Percentiles rank a stretch among this genome's conserved stretches.
Conservation (phyloP, 2,797 vertebrate species). For the Xiphorhynchus erythropygius region DNA sequence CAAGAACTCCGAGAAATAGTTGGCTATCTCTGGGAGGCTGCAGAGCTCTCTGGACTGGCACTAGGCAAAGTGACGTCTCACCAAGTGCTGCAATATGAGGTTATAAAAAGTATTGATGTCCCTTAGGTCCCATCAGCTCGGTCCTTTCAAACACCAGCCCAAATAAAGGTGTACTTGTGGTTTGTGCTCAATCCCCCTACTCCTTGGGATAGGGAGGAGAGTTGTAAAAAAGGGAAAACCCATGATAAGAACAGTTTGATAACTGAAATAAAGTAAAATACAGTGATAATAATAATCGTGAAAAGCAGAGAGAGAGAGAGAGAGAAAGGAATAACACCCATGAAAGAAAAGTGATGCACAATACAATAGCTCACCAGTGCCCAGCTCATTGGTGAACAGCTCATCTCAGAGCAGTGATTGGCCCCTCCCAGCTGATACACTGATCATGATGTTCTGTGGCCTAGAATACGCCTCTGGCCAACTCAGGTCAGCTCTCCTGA, state of each 20-base stretch:
- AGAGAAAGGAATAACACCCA: not conserved
- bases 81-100: not conserved
- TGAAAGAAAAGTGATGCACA: not conserved
- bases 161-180: accelerated
- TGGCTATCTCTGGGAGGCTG: not conserved
- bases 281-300: too few species aligned
- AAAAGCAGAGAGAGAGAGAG: not conserved
- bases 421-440: not conserved
- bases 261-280: not conserved
- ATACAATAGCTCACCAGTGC: accelerated
- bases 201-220: not conserved
- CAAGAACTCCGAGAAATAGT: not conserved
- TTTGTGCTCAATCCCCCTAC: not conserved
- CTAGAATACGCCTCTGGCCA: not conserved
- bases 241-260: not conserved
- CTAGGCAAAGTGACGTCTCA: not conserved
- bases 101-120: not conserved
- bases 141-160: not conserved
- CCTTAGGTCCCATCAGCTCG: not conserved
- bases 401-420: not conserved
- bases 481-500: not conserved
- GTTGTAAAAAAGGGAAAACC: not conserved
- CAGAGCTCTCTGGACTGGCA: accelerated
- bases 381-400: not conserved
- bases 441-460: not conserved